Conservation (phyloP, 2,888 invertebrate species). For the Apamea anceps region DNA sequence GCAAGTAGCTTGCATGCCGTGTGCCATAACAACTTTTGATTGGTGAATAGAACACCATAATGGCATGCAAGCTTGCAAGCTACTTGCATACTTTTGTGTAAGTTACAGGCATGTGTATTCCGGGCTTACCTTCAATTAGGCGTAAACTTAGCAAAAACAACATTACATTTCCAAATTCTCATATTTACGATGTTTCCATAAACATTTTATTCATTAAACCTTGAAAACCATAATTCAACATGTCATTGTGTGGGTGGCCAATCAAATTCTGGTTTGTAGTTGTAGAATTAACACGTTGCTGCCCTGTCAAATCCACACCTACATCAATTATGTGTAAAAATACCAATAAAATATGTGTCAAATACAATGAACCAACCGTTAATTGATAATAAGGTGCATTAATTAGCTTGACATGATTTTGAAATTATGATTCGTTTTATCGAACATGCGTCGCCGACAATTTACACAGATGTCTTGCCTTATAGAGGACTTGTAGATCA, state of each 20-base stretch:
- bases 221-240: constrained; percentile 36
- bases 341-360: constrained; percentile 66
- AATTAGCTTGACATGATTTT: constrained; percentile 74
- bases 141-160: constrained; percentile 34
- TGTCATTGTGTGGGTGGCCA: constrained; percentile 63
- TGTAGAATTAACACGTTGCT: constrained; percentile 65
- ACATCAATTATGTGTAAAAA: constrained; percentile 65
- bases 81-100: no score
- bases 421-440: constrained; percentile 70
- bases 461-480: constrained; percentile 66
- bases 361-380: constrained; percentile 58
- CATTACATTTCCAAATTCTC: constrained; percentile 43
- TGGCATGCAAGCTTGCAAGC: no score
- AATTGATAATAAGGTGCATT: constrained; percentile 65
- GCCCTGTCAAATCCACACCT: constrained; percentile 72
- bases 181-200: constrained; percentile 54
- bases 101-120: no score
- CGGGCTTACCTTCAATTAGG: constrained; percentile 21
- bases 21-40: no score
- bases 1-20: no score
- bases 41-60: no score
- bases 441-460: constrained; percentile 69
- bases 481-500: constrained; percentile 59
- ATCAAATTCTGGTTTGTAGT: constrained; percentile 68
- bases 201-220: constrained; percentile 47